Base-by-base conservation (phyloP, 1,140 invertebrate species). In the Brachionus rotundiformis region DNA sequence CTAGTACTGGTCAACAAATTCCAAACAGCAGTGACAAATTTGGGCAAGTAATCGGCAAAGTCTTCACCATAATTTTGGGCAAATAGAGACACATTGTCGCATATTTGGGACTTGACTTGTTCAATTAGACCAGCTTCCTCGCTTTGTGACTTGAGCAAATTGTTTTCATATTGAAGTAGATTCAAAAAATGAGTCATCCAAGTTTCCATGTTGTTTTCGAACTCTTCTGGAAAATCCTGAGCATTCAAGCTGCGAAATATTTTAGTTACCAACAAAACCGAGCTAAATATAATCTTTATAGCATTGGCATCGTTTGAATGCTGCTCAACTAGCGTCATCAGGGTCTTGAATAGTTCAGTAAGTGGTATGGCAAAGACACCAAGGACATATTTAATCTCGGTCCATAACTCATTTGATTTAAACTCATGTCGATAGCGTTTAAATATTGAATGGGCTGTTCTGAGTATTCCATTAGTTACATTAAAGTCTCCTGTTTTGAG, bases 31-130 rank as follows among this genome's bases (percentile, higher is more conserved):
- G 92, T 94, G 2, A 98, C 95, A 90, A 98, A 98, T 33, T 90
- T 90, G 5, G 93, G 92, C 49, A 98, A 90, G 88, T 93, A 95
- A 8, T 92, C 91, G 41, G 91, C 90, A 88, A 98, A 98, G 86
- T 98, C 96, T 88, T 98, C 96, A 87, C 96, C 94, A 85, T 98
- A 99, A 86, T 98, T 98, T 83, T 95, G 92, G 1, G 96, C 96
- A 88, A 98, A 99, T 31, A 99, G 89, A 1, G 93, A 91, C 13
- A 96, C 92, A 86, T 97, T 98, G 85, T 97, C 95, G 88, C 96
- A 98, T 16, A 98, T 93, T 89, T 98, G 95, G 0, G 95, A 94
- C 83, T 94, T 93, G 2, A 98, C 89, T 84, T 95, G 92, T 87
- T 98, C 95, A 83, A 97, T 89, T 1, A 97, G 88, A 11, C 95